A percentile compares a stretch with the other conserved stretches of the same genome.
phyloP scores from a whole-genome alignment of 2,113 vertebrate genomes.

The Leptobrachium leishanense region DNA sequence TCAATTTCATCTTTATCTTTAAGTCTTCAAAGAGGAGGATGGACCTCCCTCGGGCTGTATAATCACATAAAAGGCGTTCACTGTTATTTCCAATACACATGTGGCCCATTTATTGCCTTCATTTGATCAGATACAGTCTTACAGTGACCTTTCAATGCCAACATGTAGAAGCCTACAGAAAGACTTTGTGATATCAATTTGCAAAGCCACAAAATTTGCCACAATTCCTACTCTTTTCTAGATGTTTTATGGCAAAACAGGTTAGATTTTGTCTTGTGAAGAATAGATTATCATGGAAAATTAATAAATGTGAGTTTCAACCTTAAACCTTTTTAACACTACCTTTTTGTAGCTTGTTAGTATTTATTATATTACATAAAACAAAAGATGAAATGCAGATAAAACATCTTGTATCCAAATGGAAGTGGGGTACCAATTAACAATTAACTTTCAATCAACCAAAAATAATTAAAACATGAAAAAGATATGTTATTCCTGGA shows the following conservation, averaged over 20 bases:
- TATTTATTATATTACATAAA: no score
- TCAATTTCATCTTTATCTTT: constrained; percentile 29
- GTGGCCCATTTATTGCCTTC: constrained; percentile 3
- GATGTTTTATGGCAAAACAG: neutral
- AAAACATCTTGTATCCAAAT: no score
- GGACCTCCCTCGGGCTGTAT: constrained; percentile 8
- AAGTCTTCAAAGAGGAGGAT: constrained; percentile 14
- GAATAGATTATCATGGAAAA: no score
- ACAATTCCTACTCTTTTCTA: neutral
- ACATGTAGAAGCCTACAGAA: neutral
- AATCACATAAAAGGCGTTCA: constrained; percentile 20
- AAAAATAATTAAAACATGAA: no score
- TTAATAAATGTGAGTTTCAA: no score
- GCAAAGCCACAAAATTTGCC: neutral
- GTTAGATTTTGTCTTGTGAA: no score
- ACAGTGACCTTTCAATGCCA: constrained; percentile 14
- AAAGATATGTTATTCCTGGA: no score
- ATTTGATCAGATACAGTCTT: neutral
- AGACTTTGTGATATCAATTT: neutral
- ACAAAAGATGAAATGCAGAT: no score
- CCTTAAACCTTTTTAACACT: no score
- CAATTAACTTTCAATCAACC: no score
- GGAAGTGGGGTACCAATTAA: no score
- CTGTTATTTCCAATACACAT: constrained; percentile 35
- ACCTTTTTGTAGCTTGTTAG: no score